Base-by-base conservation (phyloP, 2,797 vertebrate genomes). In the Lacerta viridis region DNA sequence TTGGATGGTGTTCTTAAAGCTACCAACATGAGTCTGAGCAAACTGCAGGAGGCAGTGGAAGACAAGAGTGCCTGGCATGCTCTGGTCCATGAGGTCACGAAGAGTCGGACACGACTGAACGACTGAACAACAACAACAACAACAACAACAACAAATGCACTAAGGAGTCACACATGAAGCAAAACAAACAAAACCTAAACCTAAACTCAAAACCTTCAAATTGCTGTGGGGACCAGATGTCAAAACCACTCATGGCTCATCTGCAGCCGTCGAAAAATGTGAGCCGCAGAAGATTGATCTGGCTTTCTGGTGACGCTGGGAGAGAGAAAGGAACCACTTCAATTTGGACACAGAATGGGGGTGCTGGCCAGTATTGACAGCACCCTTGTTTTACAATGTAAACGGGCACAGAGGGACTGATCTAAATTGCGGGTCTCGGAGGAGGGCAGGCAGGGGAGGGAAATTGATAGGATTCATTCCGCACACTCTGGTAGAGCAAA, bases 191-290 rank as follows among this genome's bases (percentile, higher is more conserved):
- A 61, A 39, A 80, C 33, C n/a, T n/a, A 15, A n/a, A 5, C 3
- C 33, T 33, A 33, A 33, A 33, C 33, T 29, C 59, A 39, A 59
- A 25, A 7, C 1, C 25, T 15, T 18, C 61, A n/a, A 7, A 77
- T 29, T 39, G 8, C 41, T 76, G 41, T 68, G 90, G 89, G 85
- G 82, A 85, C 59, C 87, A 75, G 76, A 84, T 89, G 92, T 79
- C 90, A 90, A 59, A 61, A 41, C 13, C 33, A 2, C 29, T 61
- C 41, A 4, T 7, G 36, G 18, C n/a, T 64, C 61, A 64, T 61
- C n/a, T 90, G 50, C 27, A 39, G 46, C 86, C 29, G 69, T 68
- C 84, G 90, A 92, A 86, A 90, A 86, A 90, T 20, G 64, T 3
- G 15, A 3, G 7, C 4, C 4, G 2, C 36, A 66, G 25, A 66